phyloP scores from a whole-genome alignment of 2,888 invertebrate genomes.

The Stenotaenia linearis region DNA sequence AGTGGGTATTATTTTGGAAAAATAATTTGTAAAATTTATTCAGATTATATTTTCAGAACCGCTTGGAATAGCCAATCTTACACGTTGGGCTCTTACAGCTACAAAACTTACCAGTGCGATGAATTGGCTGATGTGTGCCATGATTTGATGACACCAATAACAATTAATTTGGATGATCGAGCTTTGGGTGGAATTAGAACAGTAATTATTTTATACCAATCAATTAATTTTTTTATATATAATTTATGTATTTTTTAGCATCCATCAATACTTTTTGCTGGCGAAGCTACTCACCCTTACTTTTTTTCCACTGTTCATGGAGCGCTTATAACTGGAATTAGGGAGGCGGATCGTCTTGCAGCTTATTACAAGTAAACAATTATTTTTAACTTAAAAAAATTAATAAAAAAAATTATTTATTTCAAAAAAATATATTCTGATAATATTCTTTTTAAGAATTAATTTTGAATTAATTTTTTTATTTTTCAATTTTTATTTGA shows the following conservation, averaged over 20 bases:
- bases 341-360: slow-evolving; percentile 60
- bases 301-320: slow-evolving; percentile 65
- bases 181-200: neutral
- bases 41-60: too few relatives aligned
- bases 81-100: slow-evolving; percentile 67
- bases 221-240: too few relatives aligned
- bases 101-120: slow-evolving; percentile 38
- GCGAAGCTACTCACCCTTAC: slow-evolving; percentile 47
- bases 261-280: slow-evolving; percentile 44
- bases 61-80: slow-evolving; percentile 64
- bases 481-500: neutral
- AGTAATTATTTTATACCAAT: too few relatives aligned
- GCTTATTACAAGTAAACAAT: slow-evolving; percentile 43
- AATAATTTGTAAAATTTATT: too few relatives aligned
- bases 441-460: neutral
- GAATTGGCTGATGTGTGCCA: neutral
- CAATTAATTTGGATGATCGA: slow-evolving; percentile 7
- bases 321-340: slow-evolving; percentile 65
- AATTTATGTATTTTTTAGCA: slow-evolving; percentile 34
- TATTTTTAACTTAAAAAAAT: too few relatives aligned
- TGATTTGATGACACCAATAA: neutral
- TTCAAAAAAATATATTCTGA: neutral
- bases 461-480: neutral
- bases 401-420: too few relatives aligned
- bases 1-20: neutral